These are phyloP conservation scores for Drepana falcataria DNA, from an alignment of 2,888 invertebrate species.

Conservation along the genomic window DNA sequence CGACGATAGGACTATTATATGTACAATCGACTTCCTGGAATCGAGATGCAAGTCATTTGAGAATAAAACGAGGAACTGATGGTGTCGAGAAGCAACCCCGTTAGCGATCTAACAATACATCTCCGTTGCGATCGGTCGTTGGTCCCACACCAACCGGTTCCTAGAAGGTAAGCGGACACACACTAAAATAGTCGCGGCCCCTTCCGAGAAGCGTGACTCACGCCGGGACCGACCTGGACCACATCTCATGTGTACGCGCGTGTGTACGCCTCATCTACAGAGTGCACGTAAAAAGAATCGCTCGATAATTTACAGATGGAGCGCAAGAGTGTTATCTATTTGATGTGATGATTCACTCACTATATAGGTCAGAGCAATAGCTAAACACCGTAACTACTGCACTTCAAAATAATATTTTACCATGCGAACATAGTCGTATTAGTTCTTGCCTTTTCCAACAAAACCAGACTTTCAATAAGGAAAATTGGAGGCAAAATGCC, in stretches of 20 bases:
- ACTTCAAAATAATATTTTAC: too few relatives aligned
- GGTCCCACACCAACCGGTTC: constrained; percentile 68
- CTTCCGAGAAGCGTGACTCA: constrained; percentile 73
- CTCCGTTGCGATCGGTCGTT: constrained; percentile 70
- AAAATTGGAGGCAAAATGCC: too few relatives aligned
- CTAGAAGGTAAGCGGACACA: constrained; percentile 78
- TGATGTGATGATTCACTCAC: neutral
- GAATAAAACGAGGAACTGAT: constrained; percentile 60
- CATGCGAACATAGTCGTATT: too few relatives aligned
- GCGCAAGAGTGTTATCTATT: neutral
- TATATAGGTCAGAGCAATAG: neutral
- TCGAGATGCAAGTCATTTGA: constrained; percentile 33
- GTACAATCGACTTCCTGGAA: constrained; percentile 38
- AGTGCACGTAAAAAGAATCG: constrained; percentile 13
- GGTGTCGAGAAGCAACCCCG: constrained; percentile 54
- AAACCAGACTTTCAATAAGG: too few relatives aligned
- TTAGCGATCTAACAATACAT: constrained; percentile 73
- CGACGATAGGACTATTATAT: constrained; percentile 8
- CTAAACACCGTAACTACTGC: neutral
- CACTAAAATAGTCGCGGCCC: constrained; percentile 73
- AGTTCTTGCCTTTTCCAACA: too few relatives aligned
- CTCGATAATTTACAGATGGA: neutral
- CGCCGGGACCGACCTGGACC: constrained; percentile 59
- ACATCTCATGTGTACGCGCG: constrained; percentile 48
- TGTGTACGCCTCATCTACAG: constrained; percentile 24